Percentiles rank a stretch among this genome's conserved stretches.
These are phyloP conservation scores for Hypothenemus hampei DNA, from an alignment of 1,140 invertebrate genomes.

Conservation along the genomic window DNA sequence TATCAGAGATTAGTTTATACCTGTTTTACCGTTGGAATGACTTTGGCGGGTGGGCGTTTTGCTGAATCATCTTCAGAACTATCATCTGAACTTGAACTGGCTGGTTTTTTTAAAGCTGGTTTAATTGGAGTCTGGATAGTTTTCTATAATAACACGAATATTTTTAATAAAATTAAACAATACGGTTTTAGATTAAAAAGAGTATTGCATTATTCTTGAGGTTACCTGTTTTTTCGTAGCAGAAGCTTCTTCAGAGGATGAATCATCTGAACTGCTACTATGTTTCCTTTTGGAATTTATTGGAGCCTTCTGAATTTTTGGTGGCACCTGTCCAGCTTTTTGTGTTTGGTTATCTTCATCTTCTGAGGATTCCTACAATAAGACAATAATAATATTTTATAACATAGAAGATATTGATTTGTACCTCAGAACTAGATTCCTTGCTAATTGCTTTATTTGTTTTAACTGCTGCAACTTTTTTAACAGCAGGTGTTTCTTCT, in stretches of 20 bases:
- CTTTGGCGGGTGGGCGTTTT: not conserved
- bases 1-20: not conserved
- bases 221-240: constrained; percentile 9
- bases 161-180: constrained; percentile 36
- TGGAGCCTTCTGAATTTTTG: not conserved
- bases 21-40: not conserved
- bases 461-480: constrained; percentile 11
- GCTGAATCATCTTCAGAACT: constrained; percentile 22
- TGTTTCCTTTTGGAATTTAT: constrained; percentile 3
- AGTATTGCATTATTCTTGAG: not conserved
- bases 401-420: not conserved
- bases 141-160: constrained; percentile 27
- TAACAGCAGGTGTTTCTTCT: constrained; percentile 24
- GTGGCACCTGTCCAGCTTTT: not conserved
- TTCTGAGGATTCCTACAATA: constrained; percentile 6
- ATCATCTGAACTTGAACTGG: constrained; percentile 38
- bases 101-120: constrained; percentile 28
- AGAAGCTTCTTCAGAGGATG: constrained; percentile 12
- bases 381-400: not conserved
- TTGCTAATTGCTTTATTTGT: constrained; percentile 32
- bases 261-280: constrained; percentile 22
- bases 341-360: constrained; percentile 1
- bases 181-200: not conserved
- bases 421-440: constrained; percentile 31
- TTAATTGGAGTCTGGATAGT: not conserved